phyloP scores from a whole-genome alignment of 2,888 invertebrate genomes.

The Salticus scenicus region DNA sequence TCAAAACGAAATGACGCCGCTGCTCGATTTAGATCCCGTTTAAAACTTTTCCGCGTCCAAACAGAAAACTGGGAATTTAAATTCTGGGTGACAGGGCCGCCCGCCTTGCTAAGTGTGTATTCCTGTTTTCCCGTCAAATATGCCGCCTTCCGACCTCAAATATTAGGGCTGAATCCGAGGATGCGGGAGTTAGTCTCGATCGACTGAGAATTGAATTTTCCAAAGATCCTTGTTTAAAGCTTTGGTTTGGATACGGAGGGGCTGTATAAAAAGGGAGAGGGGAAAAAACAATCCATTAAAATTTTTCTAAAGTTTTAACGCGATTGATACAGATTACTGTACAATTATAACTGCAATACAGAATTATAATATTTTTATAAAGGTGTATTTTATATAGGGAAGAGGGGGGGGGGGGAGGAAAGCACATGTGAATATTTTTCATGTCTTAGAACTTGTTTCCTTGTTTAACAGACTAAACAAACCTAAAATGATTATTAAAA shows the following conservation, averaged over 20 bases:
- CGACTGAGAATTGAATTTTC: conserved; percentile 32
- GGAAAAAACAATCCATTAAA: too few species aligned
- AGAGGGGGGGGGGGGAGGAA: too few species aligned
- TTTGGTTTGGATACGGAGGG: conserved; percentile 36
- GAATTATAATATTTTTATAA: too few species aligned
- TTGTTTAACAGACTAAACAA: too few species aligned
- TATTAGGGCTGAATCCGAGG: conserved; percentile 41
- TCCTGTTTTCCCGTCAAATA: conserved; percentile 41
- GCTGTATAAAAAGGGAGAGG: background rate
- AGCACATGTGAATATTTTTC: too few species aligned
- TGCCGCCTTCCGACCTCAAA: conserved; percentile 44
- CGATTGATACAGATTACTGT: too few species aligned
- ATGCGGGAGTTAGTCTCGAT: conserved; percentile 21
- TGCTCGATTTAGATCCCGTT: conserved; percentile 7
- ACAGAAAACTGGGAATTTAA: conserved; percentile 34
- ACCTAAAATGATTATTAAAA: too few species aligned
- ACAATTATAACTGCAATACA: too few species aligned
- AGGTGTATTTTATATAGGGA: too few species aligned
- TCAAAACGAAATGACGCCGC: background rate
- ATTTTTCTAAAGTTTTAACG: too few species aligned
- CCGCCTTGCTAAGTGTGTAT: conserved; percentile 40
- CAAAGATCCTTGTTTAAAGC: conserved; percentile 38
- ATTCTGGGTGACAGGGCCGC: conserved; percentile 28
- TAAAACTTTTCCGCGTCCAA: conserved; percentile 38
- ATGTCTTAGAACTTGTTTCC: too few species aligned